phyloP scores from a whole-genome alignment of 2,888 invertebrate species.

The Oscheius sp. region DNA sequence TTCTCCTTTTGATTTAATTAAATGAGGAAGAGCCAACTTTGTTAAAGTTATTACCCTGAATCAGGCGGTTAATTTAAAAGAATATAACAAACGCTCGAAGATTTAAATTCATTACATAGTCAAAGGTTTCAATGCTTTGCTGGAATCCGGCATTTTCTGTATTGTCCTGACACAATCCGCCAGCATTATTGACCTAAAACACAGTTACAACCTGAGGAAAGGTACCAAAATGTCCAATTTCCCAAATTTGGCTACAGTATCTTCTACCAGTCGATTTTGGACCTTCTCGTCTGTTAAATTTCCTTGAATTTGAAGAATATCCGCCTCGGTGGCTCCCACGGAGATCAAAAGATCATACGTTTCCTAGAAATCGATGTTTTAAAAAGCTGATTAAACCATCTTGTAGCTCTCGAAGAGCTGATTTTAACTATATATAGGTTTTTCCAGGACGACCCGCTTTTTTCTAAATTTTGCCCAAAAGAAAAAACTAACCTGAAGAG shows the following conservation, averaged over 20 bases:
- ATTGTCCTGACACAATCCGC: conserved; percentile 12
- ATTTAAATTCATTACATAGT: conserved; percentile 22
- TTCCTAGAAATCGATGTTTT: conserved; percentile 16
- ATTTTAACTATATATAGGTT: too few species aligned
- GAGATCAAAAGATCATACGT: background rate
- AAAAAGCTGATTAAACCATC: too few species aligned
- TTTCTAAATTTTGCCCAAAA: too few species aligned
- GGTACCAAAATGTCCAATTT: conserved; percentile 20
- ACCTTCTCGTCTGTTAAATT: conserved; percentile 6
- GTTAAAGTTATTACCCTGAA: conserved; percentile 45
- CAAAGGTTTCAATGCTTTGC: conserved; percentile 18
- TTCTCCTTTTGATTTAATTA: conserved; percentile 42
- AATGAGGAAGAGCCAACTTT: conserved; percentile 38
- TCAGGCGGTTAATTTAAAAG: background rate
- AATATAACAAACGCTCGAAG: background rate
- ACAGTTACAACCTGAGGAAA: too few species aligned
- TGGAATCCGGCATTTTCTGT: conserved; percentile 21
- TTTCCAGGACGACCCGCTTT: too few species aligned
- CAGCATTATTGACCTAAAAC: conserved; percentile 30
- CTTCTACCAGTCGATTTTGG: conserved; percentile 25
- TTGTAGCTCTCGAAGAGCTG: too few species aligned
- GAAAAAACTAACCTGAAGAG: too few species aligned
- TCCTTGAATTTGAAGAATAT: conserved; percentile 11
- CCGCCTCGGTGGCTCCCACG: background rate
- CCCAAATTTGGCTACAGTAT: conserved; percentile 27